These are phyloP conservation scores for Homarus gammarus DNA, from an alignment of 2,888 invertebrate species.

Conservation along the genomic window DNA sequence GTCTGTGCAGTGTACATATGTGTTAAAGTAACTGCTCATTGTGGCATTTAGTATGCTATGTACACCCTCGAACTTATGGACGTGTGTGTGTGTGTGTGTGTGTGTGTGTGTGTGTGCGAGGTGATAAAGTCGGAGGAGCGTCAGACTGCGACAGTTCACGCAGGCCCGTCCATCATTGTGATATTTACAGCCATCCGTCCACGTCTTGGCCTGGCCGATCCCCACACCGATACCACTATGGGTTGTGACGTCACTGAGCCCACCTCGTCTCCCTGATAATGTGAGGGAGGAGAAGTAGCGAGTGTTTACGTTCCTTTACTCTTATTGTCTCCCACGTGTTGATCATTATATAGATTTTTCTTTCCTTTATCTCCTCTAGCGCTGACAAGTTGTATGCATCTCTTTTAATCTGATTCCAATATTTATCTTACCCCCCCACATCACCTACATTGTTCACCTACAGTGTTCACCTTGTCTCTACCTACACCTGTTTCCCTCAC, in stretches of 20 bases:
- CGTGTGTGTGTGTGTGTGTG: too few species aligned
- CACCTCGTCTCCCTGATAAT: background rate
- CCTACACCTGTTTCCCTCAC: background rate
- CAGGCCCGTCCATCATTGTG: conserved; percentile 14
- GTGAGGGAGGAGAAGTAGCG: background rate
- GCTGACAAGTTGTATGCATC: background rate
- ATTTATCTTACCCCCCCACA: background rate
- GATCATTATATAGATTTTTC: too few species aligned
- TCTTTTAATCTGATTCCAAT: background rate
- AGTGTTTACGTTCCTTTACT: too few species aligned
- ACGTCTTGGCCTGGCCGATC: conserved; percentile 14
- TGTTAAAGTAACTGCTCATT: background rate
- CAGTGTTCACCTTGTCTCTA: background rate
- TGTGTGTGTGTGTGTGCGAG: conserved; percentile 2
- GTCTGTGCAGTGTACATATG: too few species aligned
- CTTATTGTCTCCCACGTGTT: too few species aligned
- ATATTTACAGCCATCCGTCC: conserved; percentile 38
- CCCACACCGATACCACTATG: background rate
- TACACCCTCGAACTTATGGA: too few species aligned
- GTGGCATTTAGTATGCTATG: too few species aligned
- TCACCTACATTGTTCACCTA: background rate
- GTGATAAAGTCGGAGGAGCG: background rate
- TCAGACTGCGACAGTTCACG: conserved; percentile 25
- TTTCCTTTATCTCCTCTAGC: too few species aligned
- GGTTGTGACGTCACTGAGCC: conserved; percentile 22